Conservation (phyloP, 1,140 invertebrate species). For the Telenomus remus region DNA sequence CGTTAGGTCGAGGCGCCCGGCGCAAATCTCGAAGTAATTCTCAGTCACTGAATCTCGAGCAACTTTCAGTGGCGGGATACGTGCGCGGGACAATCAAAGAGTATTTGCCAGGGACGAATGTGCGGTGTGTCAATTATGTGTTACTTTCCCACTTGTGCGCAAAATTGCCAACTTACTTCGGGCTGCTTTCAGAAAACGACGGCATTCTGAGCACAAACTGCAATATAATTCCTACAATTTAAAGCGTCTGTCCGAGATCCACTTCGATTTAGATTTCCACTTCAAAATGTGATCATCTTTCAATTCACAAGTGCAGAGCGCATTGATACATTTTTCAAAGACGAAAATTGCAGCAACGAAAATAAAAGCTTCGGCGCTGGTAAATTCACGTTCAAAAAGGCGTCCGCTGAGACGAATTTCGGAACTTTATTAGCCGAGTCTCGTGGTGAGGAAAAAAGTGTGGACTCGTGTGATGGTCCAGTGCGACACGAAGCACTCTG, state of each 20-base stretch:
- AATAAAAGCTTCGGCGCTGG: too few species aligned
- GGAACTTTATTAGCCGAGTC: too few species aligned
- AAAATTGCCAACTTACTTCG: slow-evolving; percentile 12
- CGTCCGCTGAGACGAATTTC: too few species aligned
- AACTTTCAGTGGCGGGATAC: slow-evolving; percentile 39
- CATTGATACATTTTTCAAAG: too few species aligned
- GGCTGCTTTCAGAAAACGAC: slow-evolving; percentile 1
- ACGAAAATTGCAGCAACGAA: too few species aligned
- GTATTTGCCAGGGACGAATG: slow-evolving; percentile 43
- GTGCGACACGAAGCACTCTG: slow-evolving; percentile 14
- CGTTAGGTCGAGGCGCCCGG: slow-evolving; percentile 55
- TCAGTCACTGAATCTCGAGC: slow-evolving; percentile 50
- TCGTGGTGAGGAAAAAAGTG: too few species aligned
- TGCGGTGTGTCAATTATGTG: slow-evolving; percentile 41
- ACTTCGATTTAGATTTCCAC: too few species aligned
- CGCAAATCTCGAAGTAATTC: slow-evolving; percentile 55
- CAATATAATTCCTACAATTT: not conserved
- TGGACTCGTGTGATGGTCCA: slow-evolving; percentile 1
- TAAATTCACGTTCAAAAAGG: too few species aligned
- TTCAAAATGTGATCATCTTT: too few species aligned
- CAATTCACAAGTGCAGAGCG: too few species aligned
- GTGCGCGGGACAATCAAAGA: slow-evolving; percentile 44
- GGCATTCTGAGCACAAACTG: not conserved
- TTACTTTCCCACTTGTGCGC: slow-evolving; percentile 22
- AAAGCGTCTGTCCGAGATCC: too few species aligned